Percentiles rank a stretch among this genome's conserved stretches.
Conservation (phyloP, 2,888 invertebrate species). For the Drosophila affinis region DNA sequence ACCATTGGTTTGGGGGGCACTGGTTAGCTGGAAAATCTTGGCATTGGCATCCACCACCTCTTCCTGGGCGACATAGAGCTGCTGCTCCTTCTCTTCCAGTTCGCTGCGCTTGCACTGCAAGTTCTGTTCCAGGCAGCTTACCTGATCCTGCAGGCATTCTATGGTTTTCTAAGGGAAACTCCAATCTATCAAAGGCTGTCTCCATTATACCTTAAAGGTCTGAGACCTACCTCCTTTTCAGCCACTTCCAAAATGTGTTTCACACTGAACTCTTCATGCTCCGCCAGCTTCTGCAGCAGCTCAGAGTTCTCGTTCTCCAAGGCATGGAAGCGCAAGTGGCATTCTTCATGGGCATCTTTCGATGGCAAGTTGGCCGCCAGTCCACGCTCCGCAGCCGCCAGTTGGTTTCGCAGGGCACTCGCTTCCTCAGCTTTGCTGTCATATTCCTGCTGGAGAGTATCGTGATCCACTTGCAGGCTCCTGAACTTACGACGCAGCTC, state of each 20-base stretch:
- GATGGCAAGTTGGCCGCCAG: conserved; percentile 16
- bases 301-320: conserved; percentile 80
- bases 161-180: conserved; percentile 72
- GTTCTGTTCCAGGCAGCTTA: conserved; percentile 82
- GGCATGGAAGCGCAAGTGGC: conserved; percentile 38
- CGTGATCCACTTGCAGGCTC: conserved; percentile 55
- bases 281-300: conserved; percentile 77
- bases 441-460: conserved; percentile 73
- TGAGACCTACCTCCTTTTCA: conserved; percentile 77
- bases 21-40: conserved; percentile 76
- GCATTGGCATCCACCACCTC: conserved; percentile 81
- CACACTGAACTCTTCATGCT: conserved; percentile 70
- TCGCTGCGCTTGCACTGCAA: conserved; percentile 81
- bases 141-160: conserved; percentile 81
- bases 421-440: conserved; percentile 64
- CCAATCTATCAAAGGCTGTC: not conserved
- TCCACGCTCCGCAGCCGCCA: conserved; percentile 47
- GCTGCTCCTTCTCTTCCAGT: conserved; percentile 80
- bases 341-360: conserved; percentile 53
- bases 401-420: conserved; percentile 45
- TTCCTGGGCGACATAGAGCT: conserved; percentile 82
- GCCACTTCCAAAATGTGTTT: conserved; percentile 75
- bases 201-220: not conserved
- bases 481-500: conserved; percentile 68
- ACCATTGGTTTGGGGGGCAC: conserved; percentile 78